phyloP scores from a whole-genome alignment of 2,888 invertebrate genomes.

The Aplocera efformata region DNA sequence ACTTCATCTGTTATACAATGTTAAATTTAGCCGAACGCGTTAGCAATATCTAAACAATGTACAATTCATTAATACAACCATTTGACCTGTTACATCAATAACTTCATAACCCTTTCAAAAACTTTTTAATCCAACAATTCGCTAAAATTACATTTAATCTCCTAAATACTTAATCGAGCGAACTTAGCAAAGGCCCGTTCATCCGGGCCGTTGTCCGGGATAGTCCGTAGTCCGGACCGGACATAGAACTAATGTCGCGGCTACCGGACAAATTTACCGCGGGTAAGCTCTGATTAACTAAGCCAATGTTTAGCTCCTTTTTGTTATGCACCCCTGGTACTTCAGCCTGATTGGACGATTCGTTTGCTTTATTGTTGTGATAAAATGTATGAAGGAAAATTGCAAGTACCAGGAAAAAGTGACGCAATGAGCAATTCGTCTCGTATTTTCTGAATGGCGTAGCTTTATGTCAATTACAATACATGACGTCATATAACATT shows the following conservation, averaged over 20 bases:
- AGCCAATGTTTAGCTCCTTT: constrained; percentile 58
- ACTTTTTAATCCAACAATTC: constrained; percentile 30
- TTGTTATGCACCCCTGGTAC: constrained; percentile 69
- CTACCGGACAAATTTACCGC: constrained; percentile 61
- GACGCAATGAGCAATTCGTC: not conserved
- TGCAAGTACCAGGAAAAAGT: not conserved
- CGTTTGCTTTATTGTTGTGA: constrained; percentile 14
- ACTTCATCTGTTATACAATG: too few relatives aligned
- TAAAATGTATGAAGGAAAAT: constrained; percentile 7
- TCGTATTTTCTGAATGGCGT: not conserved
- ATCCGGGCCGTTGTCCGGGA: constrained; percentile 38
- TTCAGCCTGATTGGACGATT: constrained; percentile 34
- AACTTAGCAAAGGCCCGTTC: constrained; percentile 37
- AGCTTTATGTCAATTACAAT: not conserved
- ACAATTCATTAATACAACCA: constrained; percentile 2
- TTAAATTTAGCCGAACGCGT: too few relatives aligned
- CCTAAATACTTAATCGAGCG: constrained; percentile 32
- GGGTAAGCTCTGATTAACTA: constrained; percentile 72
- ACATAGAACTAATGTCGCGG: constrained; percentile 71
- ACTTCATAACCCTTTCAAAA: constrained; percentile 28
- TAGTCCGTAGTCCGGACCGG: constrained; percentile 33
- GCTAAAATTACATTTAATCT: constrained; percentile 33
- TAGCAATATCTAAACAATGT: too few relatives aligned
- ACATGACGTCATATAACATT: too few relatives aligned
- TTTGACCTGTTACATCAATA: constrained; percentile 14